Percentiles rank a stretch among this genome's conserved stretches.
Evolutionary conservation across 2,113 vertebrate genomes (phyloP).

Genomic region (Sylvietta virens): DNA sequence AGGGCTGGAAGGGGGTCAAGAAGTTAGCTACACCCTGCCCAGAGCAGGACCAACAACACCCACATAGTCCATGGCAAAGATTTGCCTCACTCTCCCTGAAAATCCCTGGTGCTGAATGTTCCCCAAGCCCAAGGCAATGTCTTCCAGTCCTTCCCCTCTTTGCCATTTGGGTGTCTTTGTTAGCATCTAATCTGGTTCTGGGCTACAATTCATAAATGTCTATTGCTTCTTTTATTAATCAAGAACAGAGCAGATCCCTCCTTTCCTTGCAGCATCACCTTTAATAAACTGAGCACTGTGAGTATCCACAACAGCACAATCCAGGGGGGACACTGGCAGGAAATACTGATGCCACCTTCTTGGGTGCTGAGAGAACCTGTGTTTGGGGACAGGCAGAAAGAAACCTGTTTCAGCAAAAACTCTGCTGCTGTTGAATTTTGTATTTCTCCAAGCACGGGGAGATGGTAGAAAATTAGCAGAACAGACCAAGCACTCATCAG

Average conservation of each 20-base stretch:
- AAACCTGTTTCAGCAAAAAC: not conserved
- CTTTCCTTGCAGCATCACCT: not conserved
- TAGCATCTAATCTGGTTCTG: not conserved
- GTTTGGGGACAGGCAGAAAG: not conserved
- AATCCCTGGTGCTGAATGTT: not conserved
- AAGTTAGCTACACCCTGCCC: not conserved
- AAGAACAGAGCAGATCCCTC: not conserved
- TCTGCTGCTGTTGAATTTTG: not conserved
- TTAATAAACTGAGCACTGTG: not conserved
- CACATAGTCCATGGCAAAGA: not conserved
- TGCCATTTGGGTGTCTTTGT: not conserved
- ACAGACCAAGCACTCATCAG: not conserved
- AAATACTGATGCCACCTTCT: not conserved
- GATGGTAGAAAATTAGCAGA: not conserved
- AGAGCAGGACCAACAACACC: not conserved
- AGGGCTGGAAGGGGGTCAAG: not conserved
- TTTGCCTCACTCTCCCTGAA: not conserved
- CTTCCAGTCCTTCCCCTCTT: not conserved
- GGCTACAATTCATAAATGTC: not conserved
- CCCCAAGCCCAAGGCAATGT: not conserved
- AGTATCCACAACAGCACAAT: not conserved
- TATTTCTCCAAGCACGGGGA: not conserved
- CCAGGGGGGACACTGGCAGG: not conserved
- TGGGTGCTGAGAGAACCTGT: fast-evolving
- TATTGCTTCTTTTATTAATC: not conserved